Percentiles rank a stretch among this genome's conserved stretches.
Evolutionary conservation across 92 coral and sea anemone genomes (phyloP).

Genomic region (Muricea muricata): DNA sequence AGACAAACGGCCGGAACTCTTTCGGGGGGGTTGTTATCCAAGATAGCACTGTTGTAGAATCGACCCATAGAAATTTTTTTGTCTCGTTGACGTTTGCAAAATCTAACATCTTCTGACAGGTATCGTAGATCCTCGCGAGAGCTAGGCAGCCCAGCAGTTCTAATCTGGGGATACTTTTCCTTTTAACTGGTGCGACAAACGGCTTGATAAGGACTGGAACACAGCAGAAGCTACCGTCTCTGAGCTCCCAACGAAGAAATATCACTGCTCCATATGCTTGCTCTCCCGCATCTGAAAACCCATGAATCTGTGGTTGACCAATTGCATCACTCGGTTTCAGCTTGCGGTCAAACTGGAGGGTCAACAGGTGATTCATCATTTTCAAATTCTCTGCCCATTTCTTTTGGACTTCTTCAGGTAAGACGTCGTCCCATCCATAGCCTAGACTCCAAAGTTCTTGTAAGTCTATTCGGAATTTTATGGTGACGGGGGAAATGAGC

Average conservation of each 20-base stretch:
- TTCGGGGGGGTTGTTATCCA: slow-evolving; percentile 61
- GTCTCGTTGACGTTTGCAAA: slow-evolving; percentile 50
- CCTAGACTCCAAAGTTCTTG: slow-evolving; percentile 73
- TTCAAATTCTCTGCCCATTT: slow-evolving; percentile 62
- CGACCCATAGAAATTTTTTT: slow-evolving; percentile 63
- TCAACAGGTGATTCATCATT: slow-evolving; percentile 53
- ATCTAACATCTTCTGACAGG: slow-evolving; percentile 54
- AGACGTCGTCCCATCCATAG: slow-evolving; percentile 67
- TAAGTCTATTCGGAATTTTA: slow-evolving; percentile 59
- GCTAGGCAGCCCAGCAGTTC: slow-evolving; percentile 71
- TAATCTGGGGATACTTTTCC: slow-evolving; percentile 42
- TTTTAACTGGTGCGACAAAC: not conserved
- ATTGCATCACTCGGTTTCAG: slow-evolving; percentile 55
- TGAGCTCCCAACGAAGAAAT: slow-evolving; percentile 60
- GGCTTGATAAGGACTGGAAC: slow-evolving; percentile 61
- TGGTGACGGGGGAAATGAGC: slow-evolving; percentile 63
- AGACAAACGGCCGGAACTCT: slow-evolving; percentile 42
- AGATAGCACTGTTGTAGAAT: slow-evolving; percentile 57
- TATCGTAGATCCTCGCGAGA: slow-evolving; percentile 57
- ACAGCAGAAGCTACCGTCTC: slow-evolving; percentile 57
- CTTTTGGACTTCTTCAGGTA: slow-evolving; percentile 47
- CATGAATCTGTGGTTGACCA: slow-evolving; percentile 67
- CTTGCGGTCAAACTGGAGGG: slow-evolving; percentile 55
- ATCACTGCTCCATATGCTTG: slow-evolving; percentile 66
- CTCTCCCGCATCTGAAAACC: slow-evolving; percentile 65